Conservation (phyloP, 2,888 invertebrate species). For the Caenorhabditis sp. region DNA sequence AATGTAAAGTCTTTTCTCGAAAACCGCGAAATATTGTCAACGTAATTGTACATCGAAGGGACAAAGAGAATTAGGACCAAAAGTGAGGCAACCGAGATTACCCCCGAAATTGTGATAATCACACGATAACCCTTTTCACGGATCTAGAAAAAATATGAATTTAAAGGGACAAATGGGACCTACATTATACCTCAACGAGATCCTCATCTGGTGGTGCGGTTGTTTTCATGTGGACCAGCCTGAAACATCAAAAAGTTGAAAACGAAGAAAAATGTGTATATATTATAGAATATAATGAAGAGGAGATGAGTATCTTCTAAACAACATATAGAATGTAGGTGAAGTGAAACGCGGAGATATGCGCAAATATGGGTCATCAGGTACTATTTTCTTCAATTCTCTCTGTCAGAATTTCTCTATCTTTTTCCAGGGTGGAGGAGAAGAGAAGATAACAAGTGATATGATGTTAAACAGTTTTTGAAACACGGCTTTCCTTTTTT, state of each 20-base stretch:
- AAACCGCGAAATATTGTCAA: slow-evolving; percentile 66
- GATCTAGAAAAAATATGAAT: slow-evolving; percentile 18
- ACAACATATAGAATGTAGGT: slow-evolving; percentile 11
- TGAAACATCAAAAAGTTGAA: slow-evolving; percentile 11
- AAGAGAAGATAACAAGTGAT: neutral
- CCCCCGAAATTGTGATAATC: slow-evolving; percentile 59
- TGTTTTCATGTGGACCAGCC: slow-evolving; percentile 26
- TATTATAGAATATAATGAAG: slow-evolving; percentile 7
- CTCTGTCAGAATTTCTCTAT: neutral
- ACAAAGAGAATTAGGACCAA: slow-evolving; percentile 64
- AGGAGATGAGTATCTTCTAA: slow-evolving; percentile 14
- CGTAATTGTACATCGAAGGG: slow-evolving; percentile 69
- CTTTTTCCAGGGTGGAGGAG: neutral
- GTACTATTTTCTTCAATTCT: neutral
- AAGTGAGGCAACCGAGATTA: slow-evolving; percentile 60
- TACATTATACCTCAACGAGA: slow-evolving; percentile 14
- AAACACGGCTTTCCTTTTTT: neutral
- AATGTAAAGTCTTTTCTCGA: slow-evolving; percentile 63
- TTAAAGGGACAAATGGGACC: neutral
- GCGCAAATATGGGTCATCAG: neutral
- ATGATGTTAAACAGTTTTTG: neutral
- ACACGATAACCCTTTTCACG: slow-evolving; percentile 49
- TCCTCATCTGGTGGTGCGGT: slow-evolving; percentile 23
- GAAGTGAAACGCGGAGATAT: neutral
- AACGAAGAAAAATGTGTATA: neutral